Percentiles rank a stretch among this genome's conserved stretches.
phyloP scores from a whole-genome alignment of 2,888 invertebrate genomes.

The Brachyptera putata region DNA sequence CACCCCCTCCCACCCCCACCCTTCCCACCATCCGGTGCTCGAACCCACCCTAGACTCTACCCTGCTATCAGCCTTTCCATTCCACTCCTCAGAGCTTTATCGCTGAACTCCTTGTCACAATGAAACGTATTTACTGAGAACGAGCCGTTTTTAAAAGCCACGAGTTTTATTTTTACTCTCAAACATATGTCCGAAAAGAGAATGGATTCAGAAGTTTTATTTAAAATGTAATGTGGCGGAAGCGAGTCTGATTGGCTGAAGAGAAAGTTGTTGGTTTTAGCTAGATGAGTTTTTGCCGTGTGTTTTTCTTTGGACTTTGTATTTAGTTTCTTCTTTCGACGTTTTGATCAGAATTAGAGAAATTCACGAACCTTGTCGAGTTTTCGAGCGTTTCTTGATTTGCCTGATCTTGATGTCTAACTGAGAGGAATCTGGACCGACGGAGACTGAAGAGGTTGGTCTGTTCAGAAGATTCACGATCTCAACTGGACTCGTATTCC shows the following conservation, averaged over 20 bases:
- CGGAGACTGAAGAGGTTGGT: no score
- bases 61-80: slow-evolving; percentile 3
- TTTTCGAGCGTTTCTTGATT: not conserved
- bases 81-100: slow-evolving; percentile 1
- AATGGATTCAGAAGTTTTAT: not conserved
- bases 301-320: not conserved
- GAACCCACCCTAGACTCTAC: no score
- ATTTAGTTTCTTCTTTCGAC: not conserved
- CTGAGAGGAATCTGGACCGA: no score
- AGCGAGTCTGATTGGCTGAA: not conserved
- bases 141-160: not conserved
- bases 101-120: slow-evolving; percentile 20
- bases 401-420: no score
- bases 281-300: not conserved
- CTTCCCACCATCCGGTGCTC: not conserved
- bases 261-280: not conserved
- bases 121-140: slow-evolving; percentile 15
- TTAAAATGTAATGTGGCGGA: not conserved
- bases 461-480: no score
- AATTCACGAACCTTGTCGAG: no score
- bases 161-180: slow-evolving; percentile 2
- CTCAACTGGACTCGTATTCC: no score
- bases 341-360: no score
- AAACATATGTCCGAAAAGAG: not conserved
- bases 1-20: not conserved